Base-by-base conservation (phyloP, 2,797 vertebrate species). In the Poeciliopsis infans region DNA sequence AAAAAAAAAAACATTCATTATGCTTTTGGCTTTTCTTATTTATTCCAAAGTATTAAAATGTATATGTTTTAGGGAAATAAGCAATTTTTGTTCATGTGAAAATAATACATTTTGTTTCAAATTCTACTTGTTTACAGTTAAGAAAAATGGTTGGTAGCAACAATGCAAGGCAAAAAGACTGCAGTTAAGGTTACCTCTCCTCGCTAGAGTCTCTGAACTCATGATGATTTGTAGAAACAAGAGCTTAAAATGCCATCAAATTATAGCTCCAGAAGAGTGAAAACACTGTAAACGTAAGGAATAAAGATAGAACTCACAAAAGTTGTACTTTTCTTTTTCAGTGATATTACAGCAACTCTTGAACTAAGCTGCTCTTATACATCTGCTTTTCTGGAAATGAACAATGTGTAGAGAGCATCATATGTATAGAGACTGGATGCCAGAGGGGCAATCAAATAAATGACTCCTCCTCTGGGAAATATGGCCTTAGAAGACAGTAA, bases 301-400 rank as follows among this genome's bases (percentile, higher is more conserved):
- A 23, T 16, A 59, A 61, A 72, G 5, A 72, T 11, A 15, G 41
- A n/a, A 55, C 10, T n/a, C 47, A 45, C 18, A 61, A 47, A 78
- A 23, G 53, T 4, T 33, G 18, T 12, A 5, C 28, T 57, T 25
- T 43, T 64, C 18, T 3, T 39, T 68, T 77, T 28, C 4, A 39
- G 23, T 39, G 66, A 49, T n/a, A 28, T 55, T 77, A 31, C 36
- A 57, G 16, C 45, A 45, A 71, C 39, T 69, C 28, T 31, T 78
- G 15, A 45, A 25, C 18, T 45, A 46, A 59, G 71, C 6, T 47
- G 28, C 33, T n/a, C 51, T 47, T 3, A 47, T 15, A 72, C 41
- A 70, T n/a, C 11, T 70, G 53, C 31, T 47, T 72, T 46, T n/a
- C 76, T 77, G 76, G 28, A 72, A 59, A 61, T 25, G 28, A 47